Evolutionary conservation across 1,140 invertebrate species (phyloP).

Genomic region (Asbolus verrucosus): DNA sequence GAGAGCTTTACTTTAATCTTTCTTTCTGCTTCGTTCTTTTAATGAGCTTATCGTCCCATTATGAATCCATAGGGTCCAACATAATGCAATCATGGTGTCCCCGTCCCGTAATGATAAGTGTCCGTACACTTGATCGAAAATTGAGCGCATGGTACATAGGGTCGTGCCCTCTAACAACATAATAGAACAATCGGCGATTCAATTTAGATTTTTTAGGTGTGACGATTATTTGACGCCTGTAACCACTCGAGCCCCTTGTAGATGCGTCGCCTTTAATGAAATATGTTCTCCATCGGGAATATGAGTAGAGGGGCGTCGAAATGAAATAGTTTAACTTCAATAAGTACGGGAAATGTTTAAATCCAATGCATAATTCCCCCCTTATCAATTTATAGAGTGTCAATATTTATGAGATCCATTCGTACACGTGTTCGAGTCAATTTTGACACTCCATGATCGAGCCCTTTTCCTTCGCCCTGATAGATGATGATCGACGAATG

Average conservation of each 20-base stretch:
- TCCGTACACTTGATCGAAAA: slow-evolving; percentile 63
- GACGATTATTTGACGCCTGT: slow-evolving; percentile 64
- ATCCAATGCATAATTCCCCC: slow-evolving; percentile 45
- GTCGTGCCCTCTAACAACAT: slow-evolving; percentile 61
- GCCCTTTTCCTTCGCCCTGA: slow-evolving; percentile 10
- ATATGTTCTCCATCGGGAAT: slow-evolving; percentile 61
- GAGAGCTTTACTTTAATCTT: background rate
- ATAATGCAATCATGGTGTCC: slow-evolving; percentile 58
- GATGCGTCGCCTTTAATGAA: slow-evolving; percentile 62
- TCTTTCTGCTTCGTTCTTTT: background rate
- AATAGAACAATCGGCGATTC: slow-evolving; percentile 64
- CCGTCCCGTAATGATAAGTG: slow-evolving; percentile 60
- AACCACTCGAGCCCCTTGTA: slow-evolving; percentile 57
- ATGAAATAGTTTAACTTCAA: slow-evolving; percentile 63
- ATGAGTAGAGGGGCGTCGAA: slow-evolving; percentile 49
- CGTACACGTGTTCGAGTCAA: slow-evolving; percentile 47
- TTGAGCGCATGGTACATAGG: slow-evolving; percentile 61
- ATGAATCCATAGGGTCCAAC: slow-evolving; percentile 45
- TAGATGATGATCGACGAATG: slow-evolving; percentile 40
- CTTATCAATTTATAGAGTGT: slow-evolving; percentile 48
- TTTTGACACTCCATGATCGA: slow-evolving; percentile 43
- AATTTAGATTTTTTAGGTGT: slow-evolving; percentile 65
- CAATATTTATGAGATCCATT: slow-evolving; percentile 49
- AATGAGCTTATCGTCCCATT: slow-evolving; percentile 19
- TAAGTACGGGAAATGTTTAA: slow-evolving; percentile 53